Evolutionary conservation across 2,888 invertebrate species (phyloP).

Genomic region (Nesidiocoris tenuis): DNA sequence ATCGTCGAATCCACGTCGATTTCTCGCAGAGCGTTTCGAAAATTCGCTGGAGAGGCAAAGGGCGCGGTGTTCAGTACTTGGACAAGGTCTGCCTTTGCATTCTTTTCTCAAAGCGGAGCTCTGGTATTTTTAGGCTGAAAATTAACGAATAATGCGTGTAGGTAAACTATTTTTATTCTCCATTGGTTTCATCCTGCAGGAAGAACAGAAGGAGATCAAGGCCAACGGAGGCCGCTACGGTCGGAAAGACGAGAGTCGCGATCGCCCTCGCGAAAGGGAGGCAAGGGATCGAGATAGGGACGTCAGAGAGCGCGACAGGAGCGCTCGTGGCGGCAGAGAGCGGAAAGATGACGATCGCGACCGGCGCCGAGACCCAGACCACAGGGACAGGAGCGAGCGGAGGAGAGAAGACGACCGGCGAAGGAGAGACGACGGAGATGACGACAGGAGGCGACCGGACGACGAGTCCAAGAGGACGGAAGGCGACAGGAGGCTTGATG

Average conservation of each 20-base stretch:
- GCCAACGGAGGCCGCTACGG: slow-evolving; percentile 26
- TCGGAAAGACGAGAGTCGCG: slow-evolving; percentile 26
- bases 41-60: slow-evolving; percentile 86
- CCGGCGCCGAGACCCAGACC: not conserved
- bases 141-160: too few species aligned
- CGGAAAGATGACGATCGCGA: slow-evolving; percentile 29
- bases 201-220: slow-evolving; percentile 40
- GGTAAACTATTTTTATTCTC: too few species aligned
- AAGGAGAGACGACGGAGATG: slow-evolving; percentile 25
- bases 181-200: too few species aligned
- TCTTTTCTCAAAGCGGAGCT: too few species aligned
- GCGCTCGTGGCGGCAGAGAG: not conserved
- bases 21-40: slow-evolving; percentile 99
- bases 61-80: slow-evolving; percentile 68
- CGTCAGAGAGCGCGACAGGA: not conserved
- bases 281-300: slow-evolving; percentile 9
- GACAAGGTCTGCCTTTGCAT: slow-evolving; percentile 51
- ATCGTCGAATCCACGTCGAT: slow-evolving; percentile 97
- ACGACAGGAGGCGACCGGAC: slow-evolving; percentile 9
- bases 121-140: too few species aligned
- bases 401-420: slow-evolving; percentile 18
- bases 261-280: slow-evolving; percentile 18
- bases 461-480: slow-evolving; percentile 15
- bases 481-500: slow-evolving; percentile 52
- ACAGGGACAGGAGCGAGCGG: not conserved